Percentiles rank a stretch among this genome's conserved stretches.
phyloP scores from a whole-genome alignment of 2,888 invertebrate species.

The Dolichopus griseipennis region DNA sequence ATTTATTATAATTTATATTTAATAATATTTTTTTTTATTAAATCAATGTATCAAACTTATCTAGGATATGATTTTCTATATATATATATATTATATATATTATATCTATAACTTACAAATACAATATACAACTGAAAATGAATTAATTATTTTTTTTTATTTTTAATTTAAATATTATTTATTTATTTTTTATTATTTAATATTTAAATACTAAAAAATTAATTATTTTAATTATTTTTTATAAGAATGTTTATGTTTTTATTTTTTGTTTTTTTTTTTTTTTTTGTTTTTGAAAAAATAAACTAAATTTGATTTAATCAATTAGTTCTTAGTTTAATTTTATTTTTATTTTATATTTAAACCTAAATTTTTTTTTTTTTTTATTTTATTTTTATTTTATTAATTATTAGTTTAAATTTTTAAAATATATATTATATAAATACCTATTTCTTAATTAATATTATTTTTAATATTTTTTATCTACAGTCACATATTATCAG shows the following conservation, averaged over 20 bases:
- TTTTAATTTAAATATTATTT: neutral
- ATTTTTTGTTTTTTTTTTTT: too few species aligned
- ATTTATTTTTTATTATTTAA: neutral
- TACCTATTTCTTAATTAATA: too few species aligned
- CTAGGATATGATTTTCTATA: conserved; percentile 11
- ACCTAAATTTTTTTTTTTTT: too few species aligned
- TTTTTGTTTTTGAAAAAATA: neutral
- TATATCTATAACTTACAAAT: neutral
- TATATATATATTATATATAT: neutral
- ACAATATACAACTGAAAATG: neutral
- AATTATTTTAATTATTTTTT: too few species aligned
- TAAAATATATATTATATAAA: too few species aligned
- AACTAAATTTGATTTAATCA: conserved; percentile 3
- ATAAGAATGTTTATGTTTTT: too few species aligned
- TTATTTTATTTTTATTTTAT: too few species aligned
- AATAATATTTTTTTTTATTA: neutral
- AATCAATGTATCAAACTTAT: conserved; percentile 10
- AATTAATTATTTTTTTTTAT: neutral
- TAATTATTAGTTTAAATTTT: too few species aligned
- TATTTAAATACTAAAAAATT: neutral
- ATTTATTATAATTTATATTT: neutral
- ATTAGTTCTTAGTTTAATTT: neutral
- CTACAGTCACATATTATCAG: too few species aligned
- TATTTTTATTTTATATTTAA: too few species aligned
- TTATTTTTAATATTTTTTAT: too few species aligned